Evolutionary conservation across 2,888 invertebrate genomes (phyloP).

Genomic region (Tachina fera): DNA sequence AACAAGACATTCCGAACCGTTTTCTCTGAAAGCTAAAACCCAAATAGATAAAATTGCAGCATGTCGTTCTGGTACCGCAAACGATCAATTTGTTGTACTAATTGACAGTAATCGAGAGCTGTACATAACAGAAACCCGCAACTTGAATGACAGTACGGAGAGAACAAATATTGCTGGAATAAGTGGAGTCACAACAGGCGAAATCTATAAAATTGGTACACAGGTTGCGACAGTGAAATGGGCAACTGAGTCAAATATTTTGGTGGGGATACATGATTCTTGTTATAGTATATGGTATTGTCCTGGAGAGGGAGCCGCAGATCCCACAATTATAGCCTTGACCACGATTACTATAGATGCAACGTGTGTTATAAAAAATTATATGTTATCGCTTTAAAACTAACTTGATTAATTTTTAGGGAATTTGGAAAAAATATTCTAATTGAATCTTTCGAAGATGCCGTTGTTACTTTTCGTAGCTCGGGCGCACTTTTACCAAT

Average conservation of each 20-base stretch:
- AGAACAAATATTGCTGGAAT: slow-evolving; percentile 54
- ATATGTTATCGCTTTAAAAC: not conserved
- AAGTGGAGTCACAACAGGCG: slow-evolving; percentile 64
- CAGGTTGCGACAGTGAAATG: slow-evolving; percentile 84
- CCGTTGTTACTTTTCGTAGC: slow-evolving; percentile 91
- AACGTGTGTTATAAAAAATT: slow-evolving; percentile 76
- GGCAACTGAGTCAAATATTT: slow-evolving; percentile 91
- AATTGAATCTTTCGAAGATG: slow-evolving; percentile 92
- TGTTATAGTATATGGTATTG: slow-evolving; percentile 92
- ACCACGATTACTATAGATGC: slow-evolving; percentile 85
- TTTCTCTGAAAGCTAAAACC: slow-evolving; percentile 86
- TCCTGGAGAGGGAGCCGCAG: slow-evolving; percentile 89
- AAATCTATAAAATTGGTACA: slow-evolving; percentile 82
- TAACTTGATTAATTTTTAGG: slow-evolving; percentile 81
- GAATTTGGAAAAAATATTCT: slow-evolving; percentile 94
- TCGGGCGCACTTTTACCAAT: slow-evolving; percentile 91
- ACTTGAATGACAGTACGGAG: slow-evolving; percentile 73
- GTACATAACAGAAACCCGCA: slow-evolving; percentile 87
- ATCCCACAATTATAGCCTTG: slow-evolving; percentile 87
- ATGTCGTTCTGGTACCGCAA: slow-evolving; percentile 91
- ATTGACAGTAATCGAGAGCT: slow-evolving; percentile 95
- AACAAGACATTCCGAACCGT: slow-evolving; percentile 86
- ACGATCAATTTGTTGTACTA: slow-evolving; percentile 92
- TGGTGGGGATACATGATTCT: slow-evolving; percentile 91
- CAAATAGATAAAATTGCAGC: slow-evolving; percentile 92